Conservation (phyloP, 2,797 vertebrate genomes). For the Rhinophrynus dorsalis region DNA sequence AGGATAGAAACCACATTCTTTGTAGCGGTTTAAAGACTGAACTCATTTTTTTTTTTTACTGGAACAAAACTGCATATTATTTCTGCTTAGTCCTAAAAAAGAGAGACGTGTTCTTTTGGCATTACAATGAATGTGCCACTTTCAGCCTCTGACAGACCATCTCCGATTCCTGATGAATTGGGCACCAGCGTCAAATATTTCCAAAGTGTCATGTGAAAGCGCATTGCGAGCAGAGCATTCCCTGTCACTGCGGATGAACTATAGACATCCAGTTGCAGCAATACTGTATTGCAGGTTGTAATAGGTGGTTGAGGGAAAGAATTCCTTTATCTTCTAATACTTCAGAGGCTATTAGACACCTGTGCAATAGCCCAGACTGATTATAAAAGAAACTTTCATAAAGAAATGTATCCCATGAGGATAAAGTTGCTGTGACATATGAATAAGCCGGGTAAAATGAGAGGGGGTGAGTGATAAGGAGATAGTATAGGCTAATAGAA, state of each 20-base stretch:
- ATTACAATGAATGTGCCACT: constrained; percentile 12
- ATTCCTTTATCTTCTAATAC: constrained; percentile 30
- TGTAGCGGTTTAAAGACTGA: not conserved
- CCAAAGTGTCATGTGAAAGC: constrained; percentile 24
- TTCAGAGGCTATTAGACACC: constrained; percentile 21
- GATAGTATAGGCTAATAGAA: too few species aligned
- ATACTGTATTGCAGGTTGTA: not conserved
- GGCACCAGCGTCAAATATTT: constrained; percentile 28
- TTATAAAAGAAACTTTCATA: constrained; percentile 25
- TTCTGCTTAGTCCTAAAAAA: not conserved
- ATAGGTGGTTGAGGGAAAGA: constrained; percentile 23
- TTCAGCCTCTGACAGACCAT: constrained; percentile 19
- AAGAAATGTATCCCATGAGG: constrained; percentile 21
- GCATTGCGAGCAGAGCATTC: constrained; percentile 17
- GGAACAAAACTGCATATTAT: not conserved
- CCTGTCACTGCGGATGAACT: constrained; percentile 40
- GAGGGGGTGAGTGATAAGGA: constrained; percentile 2
- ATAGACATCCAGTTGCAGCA: constrained; percentile 14
- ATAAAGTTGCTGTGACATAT: constrained; percentile 26
- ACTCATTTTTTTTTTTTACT: not conserved
- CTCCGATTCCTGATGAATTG: constrained; percentile 27
- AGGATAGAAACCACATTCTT: not conserved
- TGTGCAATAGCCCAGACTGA: constrained; percentile 16
- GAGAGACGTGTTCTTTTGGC: not conserved
- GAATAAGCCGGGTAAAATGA: constrained; percentile 1